Conservation (phyloP, 2,888 invertebrate genomes). For the Drosophila flavopinicola region DNA sequence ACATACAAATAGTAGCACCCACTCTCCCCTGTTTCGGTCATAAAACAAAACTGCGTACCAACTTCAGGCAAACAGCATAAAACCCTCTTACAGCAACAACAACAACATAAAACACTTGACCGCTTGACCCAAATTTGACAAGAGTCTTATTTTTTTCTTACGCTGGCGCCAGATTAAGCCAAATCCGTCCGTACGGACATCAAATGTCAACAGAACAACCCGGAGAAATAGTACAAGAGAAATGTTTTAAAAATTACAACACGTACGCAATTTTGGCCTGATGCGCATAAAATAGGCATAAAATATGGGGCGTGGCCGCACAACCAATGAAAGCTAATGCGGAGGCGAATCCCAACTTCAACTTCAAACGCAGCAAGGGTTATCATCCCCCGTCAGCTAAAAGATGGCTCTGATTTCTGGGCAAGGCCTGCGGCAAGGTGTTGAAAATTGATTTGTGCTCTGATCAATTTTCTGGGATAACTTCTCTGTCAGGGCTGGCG, state of each 20-base stretch:
- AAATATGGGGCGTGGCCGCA: constrained; percentile 44
- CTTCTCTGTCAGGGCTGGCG: constrained; percentile 27
- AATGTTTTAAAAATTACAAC: constrained; percentile 75
- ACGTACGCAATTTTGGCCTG: constrained; percentile 69
- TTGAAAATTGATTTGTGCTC: constrained; percentile 65
- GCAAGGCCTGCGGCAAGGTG: constrained; percentile 42
- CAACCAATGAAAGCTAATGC: constrained; percentile 49
- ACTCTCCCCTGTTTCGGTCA: constrained; percentile 14
- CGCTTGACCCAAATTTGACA: constrained; percentile 72
- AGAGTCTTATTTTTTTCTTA: constrained; percentile 19
- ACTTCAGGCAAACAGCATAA: constrained; percentile 59
- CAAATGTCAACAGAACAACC: constrained; percentile 66
- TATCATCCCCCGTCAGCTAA: constrained; percentile 28
- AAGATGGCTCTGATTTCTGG: constrained; percentile 33
- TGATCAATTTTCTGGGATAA: constrained; percentile 53
- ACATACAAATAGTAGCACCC: constrained; percentile 29
- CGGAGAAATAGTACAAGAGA: constrained; percentile 48
- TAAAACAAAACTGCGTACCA: constrained; percentile 51
- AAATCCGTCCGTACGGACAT: constrained; percentile 50
- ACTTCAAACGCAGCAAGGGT: constrained; percentile 34
- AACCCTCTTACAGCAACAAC: constrained; percentile 39
- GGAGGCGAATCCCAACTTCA: constrained; percentile 13
- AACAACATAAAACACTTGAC: constrained; percentile 66
- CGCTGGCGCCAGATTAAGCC: constrained; percentile 54
- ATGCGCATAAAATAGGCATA: constrained; percentile 69